Evolutionary conservation across 2,888 invertebrate genomes (phyloP).

Genomic region (Drosophila paranaensis): DNA sequence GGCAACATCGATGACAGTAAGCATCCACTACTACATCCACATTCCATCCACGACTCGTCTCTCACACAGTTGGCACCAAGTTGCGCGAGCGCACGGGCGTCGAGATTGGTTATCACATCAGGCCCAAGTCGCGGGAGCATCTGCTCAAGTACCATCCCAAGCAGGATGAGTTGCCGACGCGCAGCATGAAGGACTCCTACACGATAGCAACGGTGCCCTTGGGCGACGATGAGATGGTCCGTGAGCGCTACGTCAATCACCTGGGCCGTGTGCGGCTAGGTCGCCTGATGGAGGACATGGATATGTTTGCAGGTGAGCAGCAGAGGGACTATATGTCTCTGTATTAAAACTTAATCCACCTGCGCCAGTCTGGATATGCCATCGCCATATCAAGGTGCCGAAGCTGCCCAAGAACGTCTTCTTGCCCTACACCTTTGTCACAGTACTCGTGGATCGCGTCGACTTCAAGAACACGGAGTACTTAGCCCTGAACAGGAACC

Average conservation of each 20-base stretch:
- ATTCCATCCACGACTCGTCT: background rate
- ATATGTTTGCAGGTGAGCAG: slow-evolving; percentile 91
- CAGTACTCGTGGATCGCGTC: slow-evolving; percentile 90
- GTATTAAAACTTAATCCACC: slow-evolving; percentile 86
- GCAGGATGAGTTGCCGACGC: slow-evolving; percentile 87
- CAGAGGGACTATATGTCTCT: slow-evolving; percentile 73
- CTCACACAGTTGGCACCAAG: slow-evolving; percentile 59
- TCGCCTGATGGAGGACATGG: slow-evolving; percentile 91
- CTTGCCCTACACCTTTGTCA: slow-evolving; percentile 89
- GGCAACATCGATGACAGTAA: slow-evolving; percentile 61
- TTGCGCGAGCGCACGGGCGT: slow-evolving; percentile 80
- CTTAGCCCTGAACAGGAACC: slow-evolving; percentile 86
- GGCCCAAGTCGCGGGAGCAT: slow-evolving; percentile 85
- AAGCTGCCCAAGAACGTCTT: slow-evolving; percentile 85
- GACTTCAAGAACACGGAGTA: slow-evolving; percentile 84
- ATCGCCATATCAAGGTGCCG: slow-evolving; percentile 88
- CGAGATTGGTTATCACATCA: slow-evolving; percentile 84
- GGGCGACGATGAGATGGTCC: slow-evolving; percentile 86
- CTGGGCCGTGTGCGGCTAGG: slow-evolving; percentile 88
- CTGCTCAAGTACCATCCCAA: slow-evolving; percentile 86
- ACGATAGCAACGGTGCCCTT: slow-evolving; percentile 88
- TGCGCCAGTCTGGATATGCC: slow-evolving; percentile 90
- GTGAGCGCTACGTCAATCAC: slow-evolving; percentile 88
- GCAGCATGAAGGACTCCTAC: slow-evolving; percentile 89
- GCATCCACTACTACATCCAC: background rate